Conservation (phyloP, 2,113 vertebrate species). For the Pantherophis guttatus region DNA sequence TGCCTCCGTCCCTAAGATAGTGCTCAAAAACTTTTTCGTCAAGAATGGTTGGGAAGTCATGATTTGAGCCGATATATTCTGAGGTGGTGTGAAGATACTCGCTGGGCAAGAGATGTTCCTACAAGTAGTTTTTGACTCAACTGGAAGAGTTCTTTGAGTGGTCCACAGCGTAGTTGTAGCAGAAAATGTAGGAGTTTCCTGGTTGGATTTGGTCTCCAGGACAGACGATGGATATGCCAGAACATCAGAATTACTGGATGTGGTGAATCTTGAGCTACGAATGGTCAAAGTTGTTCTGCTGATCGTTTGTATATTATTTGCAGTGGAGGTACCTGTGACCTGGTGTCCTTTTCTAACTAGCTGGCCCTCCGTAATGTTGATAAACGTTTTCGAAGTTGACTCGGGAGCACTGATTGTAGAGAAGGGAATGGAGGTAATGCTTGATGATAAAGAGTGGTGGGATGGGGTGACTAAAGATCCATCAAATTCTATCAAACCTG, state of each 20-base stretch:
- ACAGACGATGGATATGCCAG: rapidly evolving
- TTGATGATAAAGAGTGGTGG: neutral
- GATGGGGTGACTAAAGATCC: neutral
- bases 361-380: neutral
- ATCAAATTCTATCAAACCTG: neutral
- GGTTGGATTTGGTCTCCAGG: neutral
- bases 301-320: neutral
- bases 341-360: neutral
- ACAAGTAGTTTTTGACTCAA: neutral
- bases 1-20: neutral
- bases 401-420: neutral
- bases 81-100: neutral
- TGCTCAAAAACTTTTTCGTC: neutral
- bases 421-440: neutral
- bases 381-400: neutral
- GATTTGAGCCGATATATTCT: rapidly evolving
- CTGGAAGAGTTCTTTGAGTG: rapidly evolving
- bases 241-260: rapidly evolving
- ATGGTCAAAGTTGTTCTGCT: rapidly evolving
- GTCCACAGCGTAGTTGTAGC: rapidly evolving
- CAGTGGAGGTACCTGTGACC: rapidly evolving
- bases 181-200: neutral
- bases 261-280: neutral
- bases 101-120: neutral
- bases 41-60: neutral